These are phyloP conservation scores for Dendrocincla fuliginosa DNA, from an alignment of 2,797 vertebrate genomes.

Conservation along the genomic window DNA sequence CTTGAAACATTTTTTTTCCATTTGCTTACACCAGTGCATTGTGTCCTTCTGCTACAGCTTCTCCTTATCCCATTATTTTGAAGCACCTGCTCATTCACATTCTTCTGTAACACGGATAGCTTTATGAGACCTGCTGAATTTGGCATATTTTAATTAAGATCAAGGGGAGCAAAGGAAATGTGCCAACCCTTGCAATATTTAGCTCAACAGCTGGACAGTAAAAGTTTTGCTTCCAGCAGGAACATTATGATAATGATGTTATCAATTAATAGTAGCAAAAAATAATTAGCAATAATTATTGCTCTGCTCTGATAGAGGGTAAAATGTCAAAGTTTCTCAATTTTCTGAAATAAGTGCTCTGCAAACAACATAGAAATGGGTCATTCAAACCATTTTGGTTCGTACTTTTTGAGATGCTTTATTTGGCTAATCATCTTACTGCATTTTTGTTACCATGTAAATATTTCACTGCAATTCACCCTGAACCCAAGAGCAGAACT, in stretches of 20 bases:
- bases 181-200: not conserved
- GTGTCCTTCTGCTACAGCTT: constrained; percentile 28
- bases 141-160: not conserved
- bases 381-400: not conserved
- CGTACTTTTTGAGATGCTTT: not conserved
- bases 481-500: not conserved
- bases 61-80: not conserved
- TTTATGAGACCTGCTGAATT: not conserved
- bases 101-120: not conserved
- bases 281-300: not conserved
- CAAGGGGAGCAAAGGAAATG: not conserved
- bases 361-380: not conserved
- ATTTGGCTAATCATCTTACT: not conserved
- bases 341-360: not conserved
- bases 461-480: not conserved
- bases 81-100: constrained; percentile 29
- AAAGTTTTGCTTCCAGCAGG: not conserved
- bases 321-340: not conserved
- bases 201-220: not conserved
- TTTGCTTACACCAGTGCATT: constrained; percentile 48
- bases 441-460: not conserved
- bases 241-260: not conserved
- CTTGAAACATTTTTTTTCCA: constrained; percentile 3
- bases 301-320: not conserved
- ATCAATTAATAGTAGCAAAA: not conserved